Conservation (phyloP, 2,797 vertebrate genomes). For the Sphaeramia orbicularis region DNA sequence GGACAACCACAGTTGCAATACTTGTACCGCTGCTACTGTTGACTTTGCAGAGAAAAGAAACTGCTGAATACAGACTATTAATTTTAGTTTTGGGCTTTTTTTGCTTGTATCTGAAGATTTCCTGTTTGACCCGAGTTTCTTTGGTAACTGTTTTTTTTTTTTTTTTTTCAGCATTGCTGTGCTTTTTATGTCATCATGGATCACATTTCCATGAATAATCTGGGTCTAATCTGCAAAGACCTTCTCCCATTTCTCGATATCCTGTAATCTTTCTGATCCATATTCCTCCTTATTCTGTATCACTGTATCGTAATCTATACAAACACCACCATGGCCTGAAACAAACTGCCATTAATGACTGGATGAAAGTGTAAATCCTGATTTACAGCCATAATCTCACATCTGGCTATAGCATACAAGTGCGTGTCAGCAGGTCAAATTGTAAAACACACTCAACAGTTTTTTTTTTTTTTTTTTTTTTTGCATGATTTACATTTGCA, state of each 20-base stretch:
- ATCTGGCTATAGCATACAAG: not conserved
- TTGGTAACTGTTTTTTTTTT: too few species aligned
- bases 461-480: too few species aligned
- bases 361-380: conserved; percentile 33
- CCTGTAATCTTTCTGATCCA: conserved; percentile 44
- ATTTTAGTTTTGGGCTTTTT: not conserved
- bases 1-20: conserved; percentile 40
- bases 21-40: conserved; percentile 31
- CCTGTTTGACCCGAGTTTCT: too few species aligned
- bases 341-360: conserved; percentile 40
- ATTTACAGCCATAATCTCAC: conserved; percentile 28
- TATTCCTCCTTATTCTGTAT: conserved; percentile 32
- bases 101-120: not conserved
- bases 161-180: not conserved
- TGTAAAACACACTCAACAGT: not conserved
- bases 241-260: conserved; percentile 23
- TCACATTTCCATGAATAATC: conserved; percentile 35
- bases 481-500: too few species aligned
- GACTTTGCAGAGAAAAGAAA: conserved; percentile 36
- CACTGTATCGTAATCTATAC: conserved; percentile 49
- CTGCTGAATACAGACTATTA: not conserved
- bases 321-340: conserved; percentile 6
- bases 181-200: not conserved
- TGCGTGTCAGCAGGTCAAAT: not conserved
- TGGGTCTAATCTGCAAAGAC: conserved; percentile 30